Percentiles rank a stretch among this genome's conserved stretches.
Evolutionary conservation across 2,888 invertebrate species (phyloP).

Genomic region (Bedellia somnulentella): DNA sequence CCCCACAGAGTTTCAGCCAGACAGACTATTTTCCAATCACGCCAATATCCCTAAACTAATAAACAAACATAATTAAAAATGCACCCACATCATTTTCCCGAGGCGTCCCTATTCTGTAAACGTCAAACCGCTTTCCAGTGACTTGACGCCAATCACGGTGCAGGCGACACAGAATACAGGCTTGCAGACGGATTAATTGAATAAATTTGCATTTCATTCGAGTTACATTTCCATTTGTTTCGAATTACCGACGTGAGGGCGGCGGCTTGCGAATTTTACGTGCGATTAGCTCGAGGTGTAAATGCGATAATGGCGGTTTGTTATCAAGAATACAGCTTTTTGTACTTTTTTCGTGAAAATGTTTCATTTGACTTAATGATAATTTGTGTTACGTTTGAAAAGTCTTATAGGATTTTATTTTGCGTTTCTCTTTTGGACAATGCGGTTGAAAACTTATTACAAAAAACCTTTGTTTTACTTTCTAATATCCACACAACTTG

Average conservation of each 20-base stretch:
- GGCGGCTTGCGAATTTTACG: conserved; percentile 4
- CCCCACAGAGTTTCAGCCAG: conserved; percentile 4
- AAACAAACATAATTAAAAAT: conserved; percentile 42
- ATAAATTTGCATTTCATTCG: conserved; percentile 53
- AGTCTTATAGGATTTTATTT: no score
- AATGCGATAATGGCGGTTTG: no score
- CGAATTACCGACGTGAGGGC: conserved; percentile 24
- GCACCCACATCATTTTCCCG: conserved; percentile 20
- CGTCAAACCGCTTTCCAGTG: conserved; percentile 37
- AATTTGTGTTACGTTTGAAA: no score
- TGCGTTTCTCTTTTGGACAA: no score
- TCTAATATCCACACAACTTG: no score
- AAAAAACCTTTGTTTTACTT: no score
- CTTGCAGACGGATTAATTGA: conserved; percentile 50
- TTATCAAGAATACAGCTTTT: no score
- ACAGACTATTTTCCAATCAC: conserved; percentile 3
- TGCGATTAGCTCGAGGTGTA: conserved; percentile 4
- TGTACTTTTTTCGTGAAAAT: no score
- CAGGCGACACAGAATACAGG: conserved; percentile 51
- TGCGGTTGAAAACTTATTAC: no score
- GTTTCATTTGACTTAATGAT: no score
- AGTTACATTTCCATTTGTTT: conserved; percentile 51
- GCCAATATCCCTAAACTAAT: conserved; percentile 21
- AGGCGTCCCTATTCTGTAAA: conserved; percentile 25
- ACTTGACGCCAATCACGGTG: conserved; percentile 54